A percentile compares a stretch with the other conserved stretches of the same genome.
Conservation (phyloP, 1,140 invertebrate species). For the Cataglyphis hispanica region DNA sequence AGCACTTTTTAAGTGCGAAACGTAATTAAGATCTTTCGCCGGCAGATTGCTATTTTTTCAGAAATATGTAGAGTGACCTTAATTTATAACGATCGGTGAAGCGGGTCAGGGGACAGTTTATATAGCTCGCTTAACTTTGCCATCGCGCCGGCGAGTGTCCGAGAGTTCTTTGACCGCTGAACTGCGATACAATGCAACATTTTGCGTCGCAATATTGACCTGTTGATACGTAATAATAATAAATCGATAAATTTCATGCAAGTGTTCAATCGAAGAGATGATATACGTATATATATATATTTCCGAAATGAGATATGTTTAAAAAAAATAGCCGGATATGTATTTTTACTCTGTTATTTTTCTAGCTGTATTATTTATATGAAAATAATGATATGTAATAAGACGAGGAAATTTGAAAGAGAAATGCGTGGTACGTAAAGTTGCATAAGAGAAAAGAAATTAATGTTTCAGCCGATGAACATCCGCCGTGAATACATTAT, state of each 20-base stretch:
- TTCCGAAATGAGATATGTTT: not conserved
- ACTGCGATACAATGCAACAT: slow-evolving; percentile 59
- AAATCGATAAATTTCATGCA: slow-evolving; percentile 7
- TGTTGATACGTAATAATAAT: not conserved
- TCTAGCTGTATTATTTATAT: not conserved
- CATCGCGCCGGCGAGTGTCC: slow-evolving; percentile 6
- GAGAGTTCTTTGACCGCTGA: slow-evolving; percentile 68
- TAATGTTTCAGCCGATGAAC: slow-evolving; percentile 19
- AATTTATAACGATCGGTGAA: slow-evolving; percentile 69
- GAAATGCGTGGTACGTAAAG: slow-evolving; percentile 17
- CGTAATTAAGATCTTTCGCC: slow-evolving; percentile 34
- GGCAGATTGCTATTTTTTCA: slow-evolving; percentile 51
- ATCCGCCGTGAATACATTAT: slow-evolving; percentile 20
- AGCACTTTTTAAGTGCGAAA: not conserved
- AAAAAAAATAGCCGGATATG: not conserved
- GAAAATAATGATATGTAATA: slow-evolving; percentile 17
- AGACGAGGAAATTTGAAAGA: slow-evolving; percentile 20
- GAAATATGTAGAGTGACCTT: slow-evolving; percentile 65
- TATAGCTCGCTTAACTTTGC: slow-evolving; percentile 67
- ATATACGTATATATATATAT: not conserved
- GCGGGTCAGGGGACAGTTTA: slow-evolving; percentile 59
- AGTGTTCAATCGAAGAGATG: not conserved
- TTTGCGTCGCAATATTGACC: slow-evolving; percentile 42
- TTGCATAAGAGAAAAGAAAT: slow-evolving; percentile 34
- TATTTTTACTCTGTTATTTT: not conserved